Conservation (phyloP, 2,888 invertebrate genomes). For the Osedax frankpressi region DNA sequence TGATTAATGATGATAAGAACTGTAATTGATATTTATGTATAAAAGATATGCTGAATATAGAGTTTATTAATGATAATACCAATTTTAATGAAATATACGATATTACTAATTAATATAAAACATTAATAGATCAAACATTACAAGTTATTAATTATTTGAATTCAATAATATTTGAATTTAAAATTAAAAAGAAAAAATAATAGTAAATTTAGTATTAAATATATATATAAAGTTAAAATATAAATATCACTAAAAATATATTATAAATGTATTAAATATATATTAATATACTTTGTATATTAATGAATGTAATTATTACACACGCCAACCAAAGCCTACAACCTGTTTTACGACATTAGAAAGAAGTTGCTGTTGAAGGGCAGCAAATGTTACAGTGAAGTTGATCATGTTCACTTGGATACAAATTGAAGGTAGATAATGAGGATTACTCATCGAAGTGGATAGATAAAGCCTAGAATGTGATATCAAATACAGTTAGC, state of each 20-base stretch:
- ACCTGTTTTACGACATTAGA: constrained; percentile 45
- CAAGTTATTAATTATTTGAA: no score
- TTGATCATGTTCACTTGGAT: constrained; percentile 45
- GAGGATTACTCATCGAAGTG: constrained; percentile 43
- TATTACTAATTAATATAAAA: no score
- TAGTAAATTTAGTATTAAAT: no score
- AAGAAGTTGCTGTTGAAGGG: constrained; percentile 44
- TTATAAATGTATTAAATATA: background rate
- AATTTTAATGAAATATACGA: background rate
- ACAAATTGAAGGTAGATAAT: constrained; percentile 43
- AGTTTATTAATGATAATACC: background rate
- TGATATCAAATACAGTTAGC: background rate
- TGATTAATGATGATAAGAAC: background rate
- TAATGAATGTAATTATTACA: background rate
- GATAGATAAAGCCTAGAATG: constrained; percentile 39
- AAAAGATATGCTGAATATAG: no score
- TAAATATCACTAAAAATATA: no score
- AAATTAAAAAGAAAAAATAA: no score
- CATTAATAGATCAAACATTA: no score
- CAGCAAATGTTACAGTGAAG: constrained; percentile 46
- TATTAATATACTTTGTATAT: background rate
- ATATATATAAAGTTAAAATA: no score
- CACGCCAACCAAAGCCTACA: background rate
- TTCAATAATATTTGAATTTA: no score
- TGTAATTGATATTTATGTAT: no score